Conservation (phyloP, 1,140 invertebrate species). For the Mactra quadrangularis region DNA sequence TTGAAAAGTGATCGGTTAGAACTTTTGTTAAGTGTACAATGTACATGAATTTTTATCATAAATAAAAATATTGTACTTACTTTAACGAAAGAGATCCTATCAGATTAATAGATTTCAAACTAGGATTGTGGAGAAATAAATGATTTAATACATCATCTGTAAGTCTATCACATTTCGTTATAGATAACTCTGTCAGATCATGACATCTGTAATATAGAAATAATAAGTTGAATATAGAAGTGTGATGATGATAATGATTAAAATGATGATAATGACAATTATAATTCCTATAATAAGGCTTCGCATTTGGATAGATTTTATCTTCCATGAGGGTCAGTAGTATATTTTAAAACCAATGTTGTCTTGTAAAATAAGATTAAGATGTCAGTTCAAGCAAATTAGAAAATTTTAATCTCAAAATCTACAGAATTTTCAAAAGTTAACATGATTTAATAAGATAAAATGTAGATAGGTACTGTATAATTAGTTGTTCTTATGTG, state of each 20-base stretch:
- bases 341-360: neutral
- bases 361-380: too few species aligned
- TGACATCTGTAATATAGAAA: slow-evolving; percentile 23
- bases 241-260: too few species aligned
- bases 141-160: slow-evolving; percentile 23
- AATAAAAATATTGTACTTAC: too few species aligned
- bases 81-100: slow-evolving; percentile 36
- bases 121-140: slow-evolving; percentile 2
- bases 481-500: too few species aligned
- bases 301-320: neutral
- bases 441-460: too few species aligned
- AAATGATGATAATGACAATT: neutral
- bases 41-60: too few species aligned
- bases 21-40: too few species aligned
- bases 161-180: slow-evolving; percentile 54
- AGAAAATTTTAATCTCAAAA: too few species aligned
- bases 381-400: too few species aligned
- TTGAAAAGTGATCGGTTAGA: too few species aligned
- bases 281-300: neutral
- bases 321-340: neutral
- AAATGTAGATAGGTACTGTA: too few species aligned
- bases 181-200: slow-evolving; percentile 16
- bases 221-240: neutral
- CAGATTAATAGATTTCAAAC: neutral
- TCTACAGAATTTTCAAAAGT: too few species aligned